Evolutionary conservation across 1,140 invertebrate species (phyloP).

Genomic region (Trissolcus basalis): DNA sequence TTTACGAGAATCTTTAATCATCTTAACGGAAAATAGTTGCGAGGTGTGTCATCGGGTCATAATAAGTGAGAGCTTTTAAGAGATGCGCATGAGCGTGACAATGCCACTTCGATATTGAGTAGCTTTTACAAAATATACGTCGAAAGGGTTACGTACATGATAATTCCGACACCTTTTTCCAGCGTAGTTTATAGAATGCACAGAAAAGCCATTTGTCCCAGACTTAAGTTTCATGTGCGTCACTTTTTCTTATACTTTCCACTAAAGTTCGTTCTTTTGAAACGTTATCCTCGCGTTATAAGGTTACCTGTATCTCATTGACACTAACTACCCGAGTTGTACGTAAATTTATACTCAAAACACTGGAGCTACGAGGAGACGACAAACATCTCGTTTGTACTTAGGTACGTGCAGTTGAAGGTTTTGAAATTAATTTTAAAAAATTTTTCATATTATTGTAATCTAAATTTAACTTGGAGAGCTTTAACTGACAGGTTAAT

Average conservation of each 20-base stretch:
- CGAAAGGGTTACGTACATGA: constrained; percentile 13
- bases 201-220: background rate
- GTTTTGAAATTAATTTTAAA: too few species aligned
- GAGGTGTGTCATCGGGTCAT: constrained; percentile 48
- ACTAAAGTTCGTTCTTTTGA: background rate
- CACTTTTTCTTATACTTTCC: too few species aligned
- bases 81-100: constrained; percentile 55
- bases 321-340: background rate
- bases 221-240: too few species aligned
- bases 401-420: too few species aligned
- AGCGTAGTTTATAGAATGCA: too few species aligned
- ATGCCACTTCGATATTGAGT: constrained; percentile 51
- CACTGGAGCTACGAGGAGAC: too few species aligned
- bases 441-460: too few species aligned
- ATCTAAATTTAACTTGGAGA: too few species aligned
- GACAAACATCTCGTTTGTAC: too few species aligned
- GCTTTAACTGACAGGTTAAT: too few species aligned
- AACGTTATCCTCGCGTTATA: background rate
- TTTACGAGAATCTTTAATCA: constrained; percentile 56
- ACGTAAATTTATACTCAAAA: background rate
- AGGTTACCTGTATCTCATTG: background rate
- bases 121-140: constrained; percentile 47
- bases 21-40: constrained; percentile 32
- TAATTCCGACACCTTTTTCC: constrained; percentile 9
- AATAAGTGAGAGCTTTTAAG: constrained; percentile 48